Base-by-base conservation (phyloP, 2,113 vertebrate species). In the Alligator sinensis region DNA sequence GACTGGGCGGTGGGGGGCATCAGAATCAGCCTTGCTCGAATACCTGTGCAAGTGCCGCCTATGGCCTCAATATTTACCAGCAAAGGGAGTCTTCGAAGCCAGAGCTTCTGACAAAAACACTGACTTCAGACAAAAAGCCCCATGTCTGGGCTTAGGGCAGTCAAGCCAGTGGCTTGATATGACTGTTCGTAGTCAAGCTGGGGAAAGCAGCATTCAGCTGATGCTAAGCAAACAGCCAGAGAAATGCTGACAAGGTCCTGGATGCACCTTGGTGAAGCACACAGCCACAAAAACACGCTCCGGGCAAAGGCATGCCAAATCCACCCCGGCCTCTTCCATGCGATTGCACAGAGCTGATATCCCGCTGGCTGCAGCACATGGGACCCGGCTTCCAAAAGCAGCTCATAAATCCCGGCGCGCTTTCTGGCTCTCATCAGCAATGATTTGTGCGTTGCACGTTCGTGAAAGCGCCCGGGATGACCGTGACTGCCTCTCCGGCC, bases 221-320 rank as follows among this genome's bases (percentile, higher is more conserved):
- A 24, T 11, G 86, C 88, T 83, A 82, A 92, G 86, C 89, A 75
- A 79, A 82, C 80, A 76, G 38, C 38, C 38, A 54, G 66, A 79
- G 82, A 90, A 87, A 8, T 0, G 86, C 91, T 89, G 89, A 86
- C 11, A 8, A 4, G 81, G 58, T 54, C 2, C 2, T 1, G 22
- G 90, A 13, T 28, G 84, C 59, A 74, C 38, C n/a, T 5, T 3
- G 30, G 64, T 38, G 72, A 11, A 86, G 79, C 12, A 4, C 11
- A 8, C 27, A 61, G 77, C 30, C 27, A 11, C 2, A 57, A 8
- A 75, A 77, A 84, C 81, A 77, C 57, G 79, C 57, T 57, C 2
- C 2, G 0, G 6, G 77, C 34, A 77, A 87, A 60, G 1, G 1
- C 77, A 21, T 72, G 81, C 89, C 90, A 80, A 30, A 34, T 75